Evolutionary conservation across 1,140 invertebrate genomes (phyloP), one percentile per base, ranked within the genome.

Genomic region (Neodiprion fabricii): DNA sequence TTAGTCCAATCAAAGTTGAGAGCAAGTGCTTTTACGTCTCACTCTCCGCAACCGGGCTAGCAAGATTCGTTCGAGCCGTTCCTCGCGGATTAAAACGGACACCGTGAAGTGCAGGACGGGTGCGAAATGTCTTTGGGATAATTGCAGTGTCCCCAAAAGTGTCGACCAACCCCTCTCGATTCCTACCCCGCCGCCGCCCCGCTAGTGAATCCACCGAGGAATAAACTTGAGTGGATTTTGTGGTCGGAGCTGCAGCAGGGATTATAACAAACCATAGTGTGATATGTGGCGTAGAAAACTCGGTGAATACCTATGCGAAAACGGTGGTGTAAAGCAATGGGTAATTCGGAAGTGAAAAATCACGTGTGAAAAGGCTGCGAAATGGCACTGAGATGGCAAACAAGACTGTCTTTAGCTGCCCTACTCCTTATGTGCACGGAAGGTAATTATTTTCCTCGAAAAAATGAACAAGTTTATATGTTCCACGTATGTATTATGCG

Each of bases 311-410:
- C 28, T 40, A 40, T 4, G 1, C 1, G 5, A 23, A 48, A 28
- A 71, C 71, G 50, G 72, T 76, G 73, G 65, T 28, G 65, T 67
- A 72, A 75, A 71, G 75, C 72, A 70, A 67, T 72, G 79, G 76
- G 76, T 80, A 17, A 79, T 82, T 83, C 82, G 72, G n/a, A 61
- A 79, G 78, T 81, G 72, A 75, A 75, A 40, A 79, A 81, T 80
- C 80, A 80, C 47, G 71, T 76, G 71, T 77, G 70, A 75, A 79
- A 73, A 82, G 66, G 71, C 73, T 74, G 77, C 83, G 87, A 87
- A 81, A 89, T 88, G 87, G 87, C 85, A 87, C 75, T 87, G 78
- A 84, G 86, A 86, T 89, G 87, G 87, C 87, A 89, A 79, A 82
- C 86, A 77, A 85, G 86, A 74, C 83, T 89, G 71, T 88, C 85